Conservation (phyloP, 2,888 invertebrate species). For the Philopedon plagiatum region DNA sequence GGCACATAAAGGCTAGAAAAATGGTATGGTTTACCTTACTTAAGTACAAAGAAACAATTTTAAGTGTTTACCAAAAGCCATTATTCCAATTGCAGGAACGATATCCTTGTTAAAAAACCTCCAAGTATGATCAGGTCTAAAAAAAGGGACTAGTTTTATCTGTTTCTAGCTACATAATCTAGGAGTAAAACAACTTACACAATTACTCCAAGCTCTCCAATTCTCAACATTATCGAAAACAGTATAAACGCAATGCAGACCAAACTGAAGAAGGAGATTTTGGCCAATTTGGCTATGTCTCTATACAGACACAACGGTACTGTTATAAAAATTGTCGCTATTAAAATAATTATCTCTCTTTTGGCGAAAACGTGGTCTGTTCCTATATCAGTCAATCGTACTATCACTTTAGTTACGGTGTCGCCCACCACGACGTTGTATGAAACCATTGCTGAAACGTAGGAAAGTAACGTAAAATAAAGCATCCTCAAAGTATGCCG, state of each 20-base stretch:
- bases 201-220: conserved; percentile 72
- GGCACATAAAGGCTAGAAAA: conserved; percentile 90
- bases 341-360: conserved; percentile 78
- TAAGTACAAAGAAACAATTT: too few relatives aligned
- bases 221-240: conserved; percentile 75
- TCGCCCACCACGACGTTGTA: conserved; percentile 91
- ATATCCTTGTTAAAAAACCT: conserved; percentile 81
- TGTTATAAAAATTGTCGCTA: conserved; percentile 81
- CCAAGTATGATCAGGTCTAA: conserved; percentile 78
- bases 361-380: conserved; percentile 73
- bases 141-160: too few relatives aligned
- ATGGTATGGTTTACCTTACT: too few relatives aligned
- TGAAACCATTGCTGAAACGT: conserved; percentile 84
- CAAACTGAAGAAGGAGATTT: conserved; percentile 78
- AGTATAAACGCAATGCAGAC: conserved; percentile 82
- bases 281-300: conserved; percentile 80
- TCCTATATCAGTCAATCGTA: conserved; percentile 76
- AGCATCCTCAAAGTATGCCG: too few relatives aligned
- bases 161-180: too few relatives aligned
- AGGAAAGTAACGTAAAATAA: neutral
- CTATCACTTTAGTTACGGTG: conserved; percentile 85
- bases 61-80: conserved; percentile 87
- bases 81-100: conserved; percentile 85
- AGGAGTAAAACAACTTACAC: conserved; percentile 74
- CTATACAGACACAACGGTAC: conserved; percentile 85